A percentile compares a stretch with the other conserved stretches of the same genome.
Conservation (phyloP, 1,140 invertebrate species). For the Neotoxoptera formosana region DNA sequence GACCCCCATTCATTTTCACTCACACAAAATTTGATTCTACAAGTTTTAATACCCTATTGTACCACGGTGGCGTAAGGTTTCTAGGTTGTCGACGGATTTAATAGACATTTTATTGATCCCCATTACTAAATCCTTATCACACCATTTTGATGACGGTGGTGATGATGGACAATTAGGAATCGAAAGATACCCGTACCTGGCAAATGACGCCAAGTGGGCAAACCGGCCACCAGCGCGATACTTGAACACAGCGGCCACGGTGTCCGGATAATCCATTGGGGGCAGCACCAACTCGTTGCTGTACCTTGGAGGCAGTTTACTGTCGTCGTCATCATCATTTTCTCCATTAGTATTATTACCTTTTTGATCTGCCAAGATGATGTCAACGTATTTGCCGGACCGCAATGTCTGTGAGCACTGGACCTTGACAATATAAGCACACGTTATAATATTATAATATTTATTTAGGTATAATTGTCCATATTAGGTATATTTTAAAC, state of each 20-base stretch:
- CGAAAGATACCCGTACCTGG: not conserved
- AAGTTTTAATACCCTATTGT: no score
- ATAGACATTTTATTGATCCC: no score
- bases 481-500: no score
- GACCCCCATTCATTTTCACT: no score
- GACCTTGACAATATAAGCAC: not conserved
- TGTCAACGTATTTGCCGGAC: not conserved
- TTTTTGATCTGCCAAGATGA: not conserved
- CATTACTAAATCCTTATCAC: not conserved
- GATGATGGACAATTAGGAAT: not conserved
- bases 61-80: no score
- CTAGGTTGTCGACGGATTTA: no score
- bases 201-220: conserved; percentile 55
- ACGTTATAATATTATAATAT: not conserved
- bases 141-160: not conserved
- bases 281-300: not conserved
- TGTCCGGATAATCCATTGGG: conserved; percentile 20
- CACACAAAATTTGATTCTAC: no score
- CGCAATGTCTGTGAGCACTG: not conserved
- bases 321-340: not conserved
- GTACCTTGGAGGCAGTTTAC: not conserved
- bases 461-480: no score
- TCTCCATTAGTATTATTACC: not conserved
- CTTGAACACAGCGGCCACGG: not conserved
- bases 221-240: conserved; percentile 59